These are phyloP conservation scores for Nephila pilipes DNA, from an alignment of 1,140 invertebrate genomes.

Conservation along the genomic window DNA sequence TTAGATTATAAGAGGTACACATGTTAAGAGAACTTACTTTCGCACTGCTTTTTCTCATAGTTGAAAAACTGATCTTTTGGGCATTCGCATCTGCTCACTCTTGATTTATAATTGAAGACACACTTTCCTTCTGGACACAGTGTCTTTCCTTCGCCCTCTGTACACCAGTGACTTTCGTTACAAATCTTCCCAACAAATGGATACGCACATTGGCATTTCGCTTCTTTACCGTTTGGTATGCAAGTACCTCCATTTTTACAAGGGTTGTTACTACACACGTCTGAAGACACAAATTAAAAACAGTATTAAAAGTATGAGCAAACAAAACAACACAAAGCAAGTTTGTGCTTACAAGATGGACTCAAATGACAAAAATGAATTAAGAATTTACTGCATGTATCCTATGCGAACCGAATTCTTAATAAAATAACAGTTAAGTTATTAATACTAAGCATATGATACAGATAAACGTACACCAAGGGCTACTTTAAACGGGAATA, in stretches of 20 bases:
- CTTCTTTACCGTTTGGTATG: constrained; percentile 82
- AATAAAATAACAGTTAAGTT: no score
- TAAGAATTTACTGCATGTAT: no score
- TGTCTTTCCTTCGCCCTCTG: neutral
- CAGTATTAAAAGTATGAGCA: no score
- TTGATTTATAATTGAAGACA: neutral
- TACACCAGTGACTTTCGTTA: neutral
- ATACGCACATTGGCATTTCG: neutral
- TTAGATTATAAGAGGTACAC: no score
- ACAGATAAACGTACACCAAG: no score
- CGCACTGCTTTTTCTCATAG: neutral
- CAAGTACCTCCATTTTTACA: constrained; percentile 93
- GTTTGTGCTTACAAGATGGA: no score
- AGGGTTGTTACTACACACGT: constrained; percentile 86
- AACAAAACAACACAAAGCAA: no score
- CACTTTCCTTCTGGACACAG: neutral
- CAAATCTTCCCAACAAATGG: neutral
- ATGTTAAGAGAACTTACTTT: neutral
- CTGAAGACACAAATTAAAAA: neutral
- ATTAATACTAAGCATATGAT: no score
- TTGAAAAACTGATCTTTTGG: neutral
- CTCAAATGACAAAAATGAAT: no score
- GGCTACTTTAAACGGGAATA: no score
- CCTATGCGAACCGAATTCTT: no score
- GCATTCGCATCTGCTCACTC: neutral